Conservation (phyloP, 2,888 invertebrate genomes). For the Eledone cirrhosa region DNA sequence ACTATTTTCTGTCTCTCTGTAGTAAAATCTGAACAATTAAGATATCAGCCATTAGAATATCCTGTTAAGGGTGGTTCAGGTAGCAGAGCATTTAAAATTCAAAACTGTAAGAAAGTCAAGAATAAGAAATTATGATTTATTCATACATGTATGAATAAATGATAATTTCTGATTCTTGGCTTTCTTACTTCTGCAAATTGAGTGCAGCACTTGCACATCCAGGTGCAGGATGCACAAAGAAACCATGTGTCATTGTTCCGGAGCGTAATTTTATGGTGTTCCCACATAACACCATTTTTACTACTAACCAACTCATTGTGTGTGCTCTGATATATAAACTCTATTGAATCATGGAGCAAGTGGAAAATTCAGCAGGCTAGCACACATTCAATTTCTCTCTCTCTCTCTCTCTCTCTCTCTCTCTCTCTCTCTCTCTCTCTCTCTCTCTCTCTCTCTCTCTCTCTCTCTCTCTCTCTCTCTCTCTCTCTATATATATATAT, state of each 20-base stretch:
- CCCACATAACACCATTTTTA: no score
- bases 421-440: background rate
- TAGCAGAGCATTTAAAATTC: no score
- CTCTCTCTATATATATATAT: no score
- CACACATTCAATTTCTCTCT: background rate
- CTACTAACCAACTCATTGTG: no score
- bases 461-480: background rate
- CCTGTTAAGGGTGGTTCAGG: no score
- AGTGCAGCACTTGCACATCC: background rate
- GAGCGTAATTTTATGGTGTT: no score
- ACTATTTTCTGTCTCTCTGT: background rate
- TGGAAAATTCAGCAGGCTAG: no score
- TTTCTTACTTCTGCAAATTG: background rate
- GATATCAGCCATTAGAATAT: background rate
- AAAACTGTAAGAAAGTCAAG: no score
- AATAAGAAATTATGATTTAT: background rate
- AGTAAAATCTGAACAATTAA: background rate
- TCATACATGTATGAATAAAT: background rate
- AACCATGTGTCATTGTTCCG: no score
- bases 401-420: background rate
- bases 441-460: background rate
- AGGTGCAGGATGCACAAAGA: background rate
- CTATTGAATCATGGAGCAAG: no score
- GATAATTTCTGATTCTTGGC: background rate
- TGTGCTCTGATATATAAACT: no score